Conservation (phyloP, 2,797 vertebrate genomes). For the Chaetophractus vellerosus region DNA sequence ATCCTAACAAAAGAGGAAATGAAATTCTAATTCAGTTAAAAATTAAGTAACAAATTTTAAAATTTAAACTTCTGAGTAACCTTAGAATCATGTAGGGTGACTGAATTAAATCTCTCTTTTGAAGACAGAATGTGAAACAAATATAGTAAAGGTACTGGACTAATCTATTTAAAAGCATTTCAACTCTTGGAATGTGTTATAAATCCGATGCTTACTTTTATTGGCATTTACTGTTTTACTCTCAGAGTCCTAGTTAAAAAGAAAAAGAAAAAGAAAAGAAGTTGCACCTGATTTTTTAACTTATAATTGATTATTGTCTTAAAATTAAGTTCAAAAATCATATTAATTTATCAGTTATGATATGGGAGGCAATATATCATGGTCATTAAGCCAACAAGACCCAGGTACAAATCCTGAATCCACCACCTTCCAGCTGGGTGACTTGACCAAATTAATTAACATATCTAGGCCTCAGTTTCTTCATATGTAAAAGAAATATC, state of each 20-base stretch:
- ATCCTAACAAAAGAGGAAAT: constrained; percentile 61
- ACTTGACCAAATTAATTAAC: constrained; percentile 44
- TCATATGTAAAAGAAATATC: not conserved
- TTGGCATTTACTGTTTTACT: constrained; percentile 46
- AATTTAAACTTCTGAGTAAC: constrained; percentile 63
- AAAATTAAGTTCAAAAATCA: not conserved
- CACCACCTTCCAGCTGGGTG: not conserved
- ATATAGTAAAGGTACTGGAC: not conserved
- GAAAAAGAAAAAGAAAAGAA: not conserved
- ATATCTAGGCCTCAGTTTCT: not conserved
- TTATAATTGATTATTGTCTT: not conserved
- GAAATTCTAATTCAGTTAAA: constrained; percentile 65
- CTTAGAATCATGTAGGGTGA: constrained; percentile 59
- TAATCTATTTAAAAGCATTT: constrained; percentile 37
- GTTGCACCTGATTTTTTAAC: not conserved
- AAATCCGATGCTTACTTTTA: constrained; percentile 51
- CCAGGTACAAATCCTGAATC: not conserved
- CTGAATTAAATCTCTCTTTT: constrained; percentile 60
- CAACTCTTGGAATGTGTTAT: constrained; percentile 12
- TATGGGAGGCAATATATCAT: not conserved
- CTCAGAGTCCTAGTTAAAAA: not conserved
- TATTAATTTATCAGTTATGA: constrained; percentile 40
- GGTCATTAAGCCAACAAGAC: not conserved
- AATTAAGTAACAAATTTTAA: constrained; percentile 35
- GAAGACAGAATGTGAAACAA: constrained; percentile 69